A percentile compares a stretch with the other conserved stretches of the same genome.
Evolutionary conservation across 2,888 invertebrate species (phyloP).

Genomic region (Rhagophthalmus giganteus): DNA sequence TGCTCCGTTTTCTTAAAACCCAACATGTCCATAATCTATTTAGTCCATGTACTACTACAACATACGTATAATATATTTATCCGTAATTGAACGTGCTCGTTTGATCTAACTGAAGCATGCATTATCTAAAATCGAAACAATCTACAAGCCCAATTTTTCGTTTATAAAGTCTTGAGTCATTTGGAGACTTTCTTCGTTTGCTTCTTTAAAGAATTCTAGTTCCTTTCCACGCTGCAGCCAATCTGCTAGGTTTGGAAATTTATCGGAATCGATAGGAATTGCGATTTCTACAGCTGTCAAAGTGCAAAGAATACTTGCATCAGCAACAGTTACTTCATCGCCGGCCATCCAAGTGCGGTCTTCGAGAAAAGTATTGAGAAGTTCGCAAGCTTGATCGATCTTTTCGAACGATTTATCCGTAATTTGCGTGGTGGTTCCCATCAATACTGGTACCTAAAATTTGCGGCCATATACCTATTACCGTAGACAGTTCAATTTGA

Average conservation of each 20-base stretch:
- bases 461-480: too few relatives aligned
- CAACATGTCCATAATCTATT: too few relatives aligned
- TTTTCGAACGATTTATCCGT: slow-evolving; percentile 12
- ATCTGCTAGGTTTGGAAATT: slow-evolving; percentile 42
- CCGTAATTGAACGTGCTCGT: too few relatives aligned
- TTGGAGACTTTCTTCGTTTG: slow-evolving; percentile 12
- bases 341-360: slow-evolving; percentile 58
- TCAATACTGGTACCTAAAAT: slow-evolving; percentile 37
- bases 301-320: slow-evolving; percentile 55
- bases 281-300: slow-evolving; percentile 45
- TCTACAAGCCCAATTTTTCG: slow-evolving; percentile 16
- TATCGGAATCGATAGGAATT: slow-evolving; percentile 45
- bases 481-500: neutral
- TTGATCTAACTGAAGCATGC: too few relatives aligned
- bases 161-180: slow-evolving; percentile 7
- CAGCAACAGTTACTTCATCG: slow-evolving; percentile 59
- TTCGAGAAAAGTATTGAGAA: slow-evolving; percentile 57
- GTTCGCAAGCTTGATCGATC: slow-evolving; percentile 53
- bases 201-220: slow-evolving; percentile 11
- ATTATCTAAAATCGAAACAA: too few relatives aligned
- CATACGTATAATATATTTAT: too few relatives aligned
- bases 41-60: too few relatives aligned
- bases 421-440: slow-evolving; percentile 13
- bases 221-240: slow-evolving; percentile 46
- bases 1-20: too few relatives aligned